phyloP scores from a whole-genome alignment of 2,888 invertebrate species.

The Synergus umbraculus region DNA sequence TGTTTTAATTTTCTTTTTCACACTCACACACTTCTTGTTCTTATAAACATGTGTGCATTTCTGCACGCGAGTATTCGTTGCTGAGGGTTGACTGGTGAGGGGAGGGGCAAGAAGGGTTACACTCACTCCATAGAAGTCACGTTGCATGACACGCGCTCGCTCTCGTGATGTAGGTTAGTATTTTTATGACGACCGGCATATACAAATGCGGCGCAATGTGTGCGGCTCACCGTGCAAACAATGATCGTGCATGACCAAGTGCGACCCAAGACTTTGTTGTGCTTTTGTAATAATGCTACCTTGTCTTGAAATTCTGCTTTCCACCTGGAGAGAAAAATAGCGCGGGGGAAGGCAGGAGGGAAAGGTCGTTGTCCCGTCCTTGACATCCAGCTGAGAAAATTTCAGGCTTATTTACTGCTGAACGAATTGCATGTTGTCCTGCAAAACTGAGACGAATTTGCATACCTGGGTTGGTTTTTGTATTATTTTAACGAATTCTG shows the following conservation, averaged over 20 bases:
- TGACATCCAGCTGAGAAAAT: background rate
- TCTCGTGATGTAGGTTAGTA: slow-evolving; percentile 71
- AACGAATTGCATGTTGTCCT: background rate
- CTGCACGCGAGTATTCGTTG: slow-evolving; percentile 54
- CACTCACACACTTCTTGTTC: slow-evolving; percentile 2
- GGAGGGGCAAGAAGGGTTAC: slow-evolving; percentile 32
- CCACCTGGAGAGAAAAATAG: background rate
- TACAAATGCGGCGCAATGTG: slow-evolving; percentile 41
- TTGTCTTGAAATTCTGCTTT: slow-evolving; percentile 11
- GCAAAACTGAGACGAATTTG: background rate
- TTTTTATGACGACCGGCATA: slow-evolving; percentile 63
- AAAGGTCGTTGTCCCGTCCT: slow-evolving; percentile 25
- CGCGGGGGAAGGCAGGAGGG: background rate
- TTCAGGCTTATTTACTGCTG: slow-evolving; percentile 56
- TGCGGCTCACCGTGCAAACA: slow-evolving; percentile 22
- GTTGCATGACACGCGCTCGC: slow-evolving; percentile 73
- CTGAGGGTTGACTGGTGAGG: background rate
- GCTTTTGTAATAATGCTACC: slow-evolving; percentile 28
- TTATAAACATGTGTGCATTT: slow-evolving; percentile 47
- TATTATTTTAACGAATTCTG: background rate
- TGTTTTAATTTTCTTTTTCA: background rate
- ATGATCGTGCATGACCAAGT: slow-evolving; percentile 2
- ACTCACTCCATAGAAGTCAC: slow-evolving; percentile 64
- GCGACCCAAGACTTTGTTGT: slow-evolving; percentile 9
- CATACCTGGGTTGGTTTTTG: background rate